A percentile compares a stretch with the other conserved stretches of the same genome.
These are phyloP conservation scores for Piaya cayana DNA, from an alignment of 2,113 vertebrate species.

Conservation along the genomic window DNA sequence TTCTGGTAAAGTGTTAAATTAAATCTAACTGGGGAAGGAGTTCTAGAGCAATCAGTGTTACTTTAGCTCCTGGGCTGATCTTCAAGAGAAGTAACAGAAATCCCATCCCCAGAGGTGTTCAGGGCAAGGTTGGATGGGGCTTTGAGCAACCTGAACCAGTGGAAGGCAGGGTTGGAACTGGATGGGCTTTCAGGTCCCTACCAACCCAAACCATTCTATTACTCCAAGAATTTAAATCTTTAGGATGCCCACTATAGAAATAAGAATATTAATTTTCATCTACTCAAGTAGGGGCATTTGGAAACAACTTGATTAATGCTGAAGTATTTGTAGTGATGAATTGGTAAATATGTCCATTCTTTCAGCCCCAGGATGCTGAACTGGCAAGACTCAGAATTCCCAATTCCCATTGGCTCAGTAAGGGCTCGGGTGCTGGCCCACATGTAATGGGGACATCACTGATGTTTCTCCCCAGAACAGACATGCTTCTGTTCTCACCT, in stretches of 20 bases:
- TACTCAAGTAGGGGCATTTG: neutral
- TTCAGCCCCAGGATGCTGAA: neutral
- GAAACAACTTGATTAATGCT: neutral
- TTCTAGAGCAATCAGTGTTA: neutral
- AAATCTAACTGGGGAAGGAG: neutral
- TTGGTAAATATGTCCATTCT: neutral
- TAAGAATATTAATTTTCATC: neutral
- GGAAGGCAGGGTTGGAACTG: too few species aligned
- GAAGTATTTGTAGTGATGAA: neutral
- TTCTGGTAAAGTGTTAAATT: neutral
- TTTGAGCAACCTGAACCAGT: too few species aligned
- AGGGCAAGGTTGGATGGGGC: too few species aligned
- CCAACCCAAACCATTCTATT: too few species aligned
- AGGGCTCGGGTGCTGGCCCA: accelerated
- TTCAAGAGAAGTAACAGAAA: too few species aligned
- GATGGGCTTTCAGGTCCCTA: too few species aligned
- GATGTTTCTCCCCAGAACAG: neutral
- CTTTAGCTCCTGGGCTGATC: neutral
- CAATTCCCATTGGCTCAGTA: neutral
- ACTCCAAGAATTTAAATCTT: neutral
- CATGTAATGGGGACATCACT: accelerated
- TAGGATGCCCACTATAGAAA: neutral
- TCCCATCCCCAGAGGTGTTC: too few species aligned
- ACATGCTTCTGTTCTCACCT: neutral
- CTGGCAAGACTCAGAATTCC: accelerated